Base-by-base conservation (phyloP, 64 coral and sea anemone species). In the Hydrozoanthus tunicans region DNA sequence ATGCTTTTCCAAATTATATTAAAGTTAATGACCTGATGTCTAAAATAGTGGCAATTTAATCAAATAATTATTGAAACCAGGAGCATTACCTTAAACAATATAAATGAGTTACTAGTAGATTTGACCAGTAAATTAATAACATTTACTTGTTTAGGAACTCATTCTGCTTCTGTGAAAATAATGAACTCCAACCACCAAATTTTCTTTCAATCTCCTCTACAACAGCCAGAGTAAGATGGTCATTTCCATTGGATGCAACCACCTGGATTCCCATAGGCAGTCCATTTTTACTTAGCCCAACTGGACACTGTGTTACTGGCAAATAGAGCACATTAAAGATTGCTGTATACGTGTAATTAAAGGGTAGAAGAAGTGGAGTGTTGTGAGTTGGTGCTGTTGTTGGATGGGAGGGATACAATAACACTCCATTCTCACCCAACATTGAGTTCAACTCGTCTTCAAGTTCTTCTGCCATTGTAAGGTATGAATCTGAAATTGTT, bases 311-410 rank as follows among this genome's bases (percentile, higher is more conserved):
- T 5, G 96, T 95, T 25, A 95, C 93, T 12, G 96, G 96, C 23
- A 98, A 72, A 89, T 98, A 93, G 9, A 98, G 89, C n/a, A 95
- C 93, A 81, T 98, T 98, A 52, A 98, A 98, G 74, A 98, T 98
- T 15, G 82, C 96, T 23, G 96, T 98, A 76, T 98, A 98, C 3
- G 93, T 79, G 70, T 95, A 98, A 59, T 95, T 98, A 72, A 93
- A 93, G 4, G 91, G 93, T 20, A 93, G 86, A 9, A 98, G 77
- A 56, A 98, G 85, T 25, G 96, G 96, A 5, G 90, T 54, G 59
- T 95, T 95, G 64, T 98, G 96, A 15, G 89, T 90, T 9, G 94
- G 70, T 56, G 93, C 96, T 9, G 75, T 25, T 12, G 96, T 91
- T 0, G 96, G 96, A 8, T 98, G 96, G 0, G 96, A 98, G 15